These are phyloP conservation scores for Acanthoscelides obtectus DNA, from an alignment of 2,888 invertebrate genomes.

Conservation along the genomic window DNA sequence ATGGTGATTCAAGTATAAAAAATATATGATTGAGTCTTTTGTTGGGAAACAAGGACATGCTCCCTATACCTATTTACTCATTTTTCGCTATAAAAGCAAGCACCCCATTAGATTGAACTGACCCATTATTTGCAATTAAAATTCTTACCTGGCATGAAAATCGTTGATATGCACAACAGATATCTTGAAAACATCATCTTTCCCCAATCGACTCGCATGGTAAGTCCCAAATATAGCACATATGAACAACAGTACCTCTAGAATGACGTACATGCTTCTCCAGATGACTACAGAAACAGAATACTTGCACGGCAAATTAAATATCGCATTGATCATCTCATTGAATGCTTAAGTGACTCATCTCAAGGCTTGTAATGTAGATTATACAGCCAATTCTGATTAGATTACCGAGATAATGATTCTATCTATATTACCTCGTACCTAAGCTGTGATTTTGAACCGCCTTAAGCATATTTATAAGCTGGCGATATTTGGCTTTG, in stretches of 20 bases:
- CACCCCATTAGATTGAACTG: too few relatives aligned
- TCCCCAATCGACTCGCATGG: background rate
- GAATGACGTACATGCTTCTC: background rate
- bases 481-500: too few relatives aligned
- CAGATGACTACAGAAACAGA: background rate
- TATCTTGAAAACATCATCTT: constrained; percentile 27
- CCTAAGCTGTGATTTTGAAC: too few relatives aligned
- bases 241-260: background rate
- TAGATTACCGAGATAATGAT: background rate
- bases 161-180: constrained; percentile 57
- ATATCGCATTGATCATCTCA: background rate
- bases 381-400: background rate
- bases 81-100: too few relatives aligned
- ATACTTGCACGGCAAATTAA: background rate
- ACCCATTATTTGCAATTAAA: too few relatives aligned
- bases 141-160: constrained; percentile 54
- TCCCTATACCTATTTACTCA: too few relatives aligned
- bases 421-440: too few relatives aligned
- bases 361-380: background rate
- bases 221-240: background rate
- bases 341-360: background rate
- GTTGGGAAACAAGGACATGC: too few relatives aligned
- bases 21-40: too few relatives aligned
- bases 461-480: too few relatives aligned
- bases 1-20: too few relatives aligned